Percentiles rank a stretch among this genome's conserved stretches.
phyloP scores from a whole-genome alignment of 2,797 vertebrate species.

The Karalla daura region DNA sequence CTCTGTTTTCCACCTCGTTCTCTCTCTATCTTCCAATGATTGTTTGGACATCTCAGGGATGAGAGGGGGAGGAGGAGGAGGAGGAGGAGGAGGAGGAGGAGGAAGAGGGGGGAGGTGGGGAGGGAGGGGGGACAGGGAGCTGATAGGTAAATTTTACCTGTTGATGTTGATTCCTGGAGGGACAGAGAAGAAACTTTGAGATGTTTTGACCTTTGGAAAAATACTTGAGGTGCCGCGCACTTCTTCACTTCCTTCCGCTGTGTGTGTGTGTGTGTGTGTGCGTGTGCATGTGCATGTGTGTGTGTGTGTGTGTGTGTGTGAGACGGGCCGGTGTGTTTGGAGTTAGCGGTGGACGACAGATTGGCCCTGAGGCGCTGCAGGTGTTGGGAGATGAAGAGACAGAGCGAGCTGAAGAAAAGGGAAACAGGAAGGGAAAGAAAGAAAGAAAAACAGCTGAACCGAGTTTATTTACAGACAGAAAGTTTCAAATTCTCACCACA shows the following conservation, averaged over 20 bases:
- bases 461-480: too few species aligned
- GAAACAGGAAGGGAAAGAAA: slow-evolving; percentile 14
- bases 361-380: slow-evolving; percentile 72
- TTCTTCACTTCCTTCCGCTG: slow-evolving; percentile 14
- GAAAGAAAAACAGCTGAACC: not conserved
- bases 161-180: slow-evolving; percentile 2
- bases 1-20: too few species aligned
- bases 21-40: too few species aligned
- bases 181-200: slow-evolving; percentile 31
- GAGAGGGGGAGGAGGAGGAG: too few species aligned
- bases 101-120: not conserved
- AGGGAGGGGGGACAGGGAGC: not conserved
- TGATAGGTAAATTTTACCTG: slow-evolving; percentile 6
- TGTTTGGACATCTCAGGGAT: too few species aligned
- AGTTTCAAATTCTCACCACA: not conserved
- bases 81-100: too few species aligned
- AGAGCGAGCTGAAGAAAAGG: slow-evolving; percentile 14
- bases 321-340: slow-evolving; percentile 45
- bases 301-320: slow-evolving; percentile 44
- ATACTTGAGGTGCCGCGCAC: slow-evolving; percentile 52
- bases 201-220: slow-evolving; percentile 70
- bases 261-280: slow-evolving; percentile 35
- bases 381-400: slow-evolving; percentile 62
- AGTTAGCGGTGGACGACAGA: slow-evolving; percentile 62
- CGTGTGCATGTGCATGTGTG: slow-evolving; percentile 44